Percentiles rank a stretch among this genome's conserved stretches.
phyloP scores from a whole-genome alignment of 2,797 vertebrate species.

The Amphiprion clarkii region DNA sequence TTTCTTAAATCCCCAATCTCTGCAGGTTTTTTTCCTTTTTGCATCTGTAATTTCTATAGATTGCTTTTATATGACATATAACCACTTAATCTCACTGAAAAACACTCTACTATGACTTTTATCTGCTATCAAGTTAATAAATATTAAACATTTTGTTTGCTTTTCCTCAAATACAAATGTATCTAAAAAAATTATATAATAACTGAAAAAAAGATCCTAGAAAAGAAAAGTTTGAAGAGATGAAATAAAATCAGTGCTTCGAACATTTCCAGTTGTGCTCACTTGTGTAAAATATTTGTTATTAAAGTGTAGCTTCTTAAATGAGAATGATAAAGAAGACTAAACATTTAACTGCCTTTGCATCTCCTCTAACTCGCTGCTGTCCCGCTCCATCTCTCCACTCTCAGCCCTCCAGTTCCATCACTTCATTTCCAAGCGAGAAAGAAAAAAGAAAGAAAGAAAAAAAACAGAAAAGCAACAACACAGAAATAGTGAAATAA shows the following conservation, averaged over 20 bases:
- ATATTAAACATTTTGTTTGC: neutral
- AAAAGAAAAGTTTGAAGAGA: conserved; percentile 1
- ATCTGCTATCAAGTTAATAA: neutral
- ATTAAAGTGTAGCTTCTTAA: neutral
- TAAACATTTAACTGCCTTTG: conserved; percentile 36
- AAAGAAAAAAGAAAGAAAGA: conserved; percentile 37
- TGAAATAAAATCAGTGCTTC: neutral
- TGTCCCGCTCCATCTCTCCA: conserved; percentile 22
- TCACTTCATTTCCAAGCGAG: conserved; percentile 67
- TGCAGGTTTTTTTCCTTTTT: neutral
- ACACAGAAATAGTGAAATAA: conserved; percentile 82
- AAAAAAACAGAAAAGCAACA: conserved; percentile 52
- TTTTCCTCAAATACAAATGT: neutral
- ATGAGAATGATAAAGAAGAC: neutral
- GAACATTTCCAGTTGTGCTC: conserved; percentile 6
- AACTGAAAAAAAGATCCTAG: neutral
- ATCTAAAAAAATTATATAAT: neutral
- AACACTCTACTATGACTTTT: neutral
- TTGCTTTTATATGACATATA: neutral
- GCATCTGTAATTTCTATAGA: neutral
- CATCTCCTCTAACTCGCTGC: conserved; percentile 31
- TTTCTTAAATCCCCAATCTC: too few relatives aligned
- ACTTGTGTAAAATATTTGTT: neutral
- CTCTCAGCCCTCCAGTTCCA: neutral
- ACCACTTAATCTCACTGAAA: neutral